A percentile compares a stretch with the other conserved stretches of the same genome.
phyloP scores from a whole-genome alignment of 2,113 vertebrate species.

The Larimichthys crocea region DNA sequence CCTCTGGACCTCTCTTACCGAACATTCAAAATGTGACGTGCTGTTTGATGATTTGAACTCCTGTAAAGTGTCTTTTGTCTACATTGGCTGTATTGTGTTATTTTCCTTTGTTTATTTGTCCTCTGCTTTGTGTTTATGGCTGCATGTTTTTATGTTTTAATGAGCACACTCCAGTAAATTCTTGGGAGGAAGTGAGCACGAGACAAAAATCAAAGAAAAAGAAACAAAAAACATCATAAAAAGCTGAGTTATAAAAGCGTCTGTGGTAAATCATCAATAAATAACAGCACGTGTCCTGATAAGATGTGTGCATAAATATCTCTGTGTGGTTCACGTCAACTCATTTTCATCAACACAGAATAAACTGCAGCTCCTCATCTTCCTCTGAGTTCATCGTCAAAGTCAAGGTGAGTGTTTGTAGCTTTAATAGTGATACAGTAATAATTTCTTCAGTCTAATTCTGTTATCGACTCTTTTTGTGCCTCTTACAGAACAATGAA shows the following conservation, averaged over 20 bases:
- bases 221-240: no score
- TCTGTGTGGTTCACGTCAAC: not conserved
- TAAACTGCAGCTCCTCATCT: not conserved
- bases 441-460: no score
- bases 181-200: no score
- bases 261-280: not conserved
- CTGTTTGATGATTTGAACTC: no score
- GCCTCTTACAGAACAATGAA: slow-evolving; percentile 46
- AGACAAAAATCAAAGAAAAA: no score
- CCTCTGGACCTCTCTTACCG: no score
- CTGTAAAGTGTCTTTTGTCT: no score
- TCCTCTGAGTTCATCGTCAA: not conserved
- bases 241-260: not conserved
- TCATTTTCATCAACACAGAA: not conserved
- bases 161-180: not conserved
- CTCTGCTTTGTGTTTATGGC: no score
- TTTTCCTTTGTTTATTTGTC: not conserved
- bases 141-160: not conserved
- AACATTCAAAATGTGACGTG: no score
- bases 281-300: not conserved
- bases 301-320: slow-evolving; percentile 34
- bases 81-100: not conserved
- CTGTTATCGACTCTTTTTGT: not conserved
- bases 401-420: slow-evolving; percentile 7
- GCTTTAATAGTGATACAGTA: not conserved